A percentile compares a stretch with the other conserved stretches of the same genome.
Conservation (phyloP, 2,113 vertebrate species). For the Rousettus leschenaultii region DNA sequence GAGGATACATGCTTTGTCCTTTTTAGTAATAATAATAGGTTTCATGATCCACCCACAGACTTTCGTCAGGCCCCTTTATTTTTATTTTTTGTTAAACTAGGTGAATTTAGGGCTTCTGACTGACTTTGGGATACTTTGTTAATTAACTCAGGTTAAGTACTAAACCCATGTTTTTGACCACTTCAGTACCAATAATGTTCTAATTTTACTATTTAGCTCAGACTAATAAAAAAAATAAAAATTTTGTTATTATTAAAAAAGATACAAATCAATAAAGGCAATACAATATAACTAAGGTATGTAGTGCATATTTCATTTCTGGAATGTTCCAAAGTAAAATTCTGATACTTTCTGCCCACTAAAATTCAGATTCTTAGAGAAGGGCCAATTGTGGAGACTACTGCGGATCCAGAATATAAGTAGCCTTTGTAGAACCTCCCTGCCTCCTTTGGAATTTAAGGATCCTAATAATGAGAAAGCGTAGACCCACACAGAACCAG, state of each 20-base stretch:
- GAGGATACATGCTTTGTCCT: background rate
- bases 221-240: background rate
- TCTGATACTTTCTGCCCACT: background rate
- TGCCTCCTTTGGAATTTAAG: background rate
- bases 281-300: background rate
- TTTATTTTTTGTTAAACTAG: background rate
- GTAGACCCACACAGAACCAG: background rate
- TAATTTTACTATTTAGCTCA: conserved; percentile 12
- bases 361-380: background rate
- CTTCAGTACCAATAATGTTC: background rate
- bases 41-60: background rate
- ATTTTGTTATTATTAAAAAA: conserved; percentile 16
- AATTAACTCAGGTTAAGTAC: background rate
- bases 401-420: background rate
- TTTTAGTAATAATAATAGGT: background rate
- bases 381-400: background rate
- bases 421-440: background rate
- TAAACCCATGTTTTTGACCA: background rate
- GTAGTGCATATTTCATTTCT: background rate
- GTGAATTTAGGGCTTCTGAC: background rate
- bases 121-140: background rate
- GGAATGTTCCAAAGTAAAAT: background rate
- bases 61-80: background rate
- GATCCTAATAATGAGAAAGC: background rate
- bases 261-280: background rate